Base-by-base conservation (phyloP, 2,888 invertebrate genomes). In the Yponomeuta sedellus region DNA sequence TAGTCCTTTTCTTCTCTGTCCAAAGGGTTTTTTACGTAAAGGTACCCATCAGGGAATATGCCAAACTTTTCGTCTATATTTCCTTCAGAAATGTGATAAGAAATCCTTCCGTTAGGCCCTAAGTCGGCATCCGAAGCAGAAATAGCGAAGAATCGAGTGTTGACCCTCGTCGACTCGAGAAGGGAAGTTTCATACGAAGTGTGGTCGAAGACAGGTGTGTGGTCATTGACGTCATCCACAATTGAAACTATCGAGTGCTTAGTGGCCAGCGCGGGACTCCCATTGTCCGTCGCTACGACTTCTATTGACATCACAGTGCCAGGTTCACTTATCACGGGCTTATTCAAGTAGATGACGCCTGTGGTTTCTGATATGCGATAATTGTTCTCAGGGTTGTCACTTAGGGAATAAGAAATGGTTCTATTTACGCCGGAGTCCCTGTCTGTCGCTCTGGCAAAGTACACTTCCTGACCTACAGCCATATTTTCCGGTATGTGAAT, bases 391-490 rank as follows among this genome's bases (percentile, higher is more conserved):
- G 95, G 94, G 85, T 97, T 97, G 71, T 95, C 94, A 64, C 94
- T 95, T 61, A 99, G 85, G 28, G 94, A 94, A 82, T 98, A 99
- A 64, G 94, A 94, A 62, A 98, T 93, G 61, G 95, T 93, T 75
- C 97, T 95, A 81, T 98, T 98, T n/a, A 94, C 94, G 10, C 97
- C 98, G 0, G 95, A 94, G 83, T 99, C 99, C 65, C 94, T 93
- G 86, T 99, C 98, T 67, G 94, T 92, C 0, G 98, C 98, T 75
- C 96, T 93, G 0, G 97, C 96, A 72, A 97, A 92, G 83, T 96
- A 97, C 44, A 98, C 95, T 86, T 98, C 97, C 83, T 97, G 97
- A 0, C 98, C 98, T 52, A 98, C 97, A 22, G 98, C 98, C 73
- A 96, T 95, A 81, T 98, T 97, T 90, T 98, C 98, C 19, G 94